Base-by-base conservation (phyloP, 1,140 invertebrate genomes). In the Homalodisca vitripennis region DNA sequence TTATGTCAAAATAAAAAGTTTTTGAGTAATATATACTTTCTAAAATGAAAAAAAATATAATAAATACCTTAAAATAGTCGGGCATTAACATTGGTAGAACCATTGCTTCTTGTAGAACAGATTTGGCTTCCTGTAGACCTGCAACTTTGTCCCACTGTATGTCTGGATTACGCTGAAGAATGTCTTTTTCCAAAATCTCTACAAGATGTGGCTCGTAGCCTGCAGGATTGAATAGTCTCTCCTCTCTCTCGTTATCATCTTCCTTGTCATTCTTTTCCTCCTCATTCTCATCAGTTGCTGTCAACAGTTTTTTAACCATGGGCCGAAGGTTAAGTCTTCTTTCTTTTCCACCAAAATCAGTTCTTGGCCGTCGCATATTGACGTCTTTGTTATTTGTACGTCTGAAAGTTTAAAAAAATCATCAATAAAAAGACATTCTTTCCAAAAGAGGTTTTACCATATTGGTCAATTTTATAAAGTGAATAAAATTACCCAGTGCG, bases 161-260 rank as follows among this genome's bases (percentile, higher is more conserved):
- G 75, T 84, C 82, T 0, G 86, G 84, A 77, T 88, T 84, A 72
- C 82, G 83, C 73, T 85, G 82, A 10, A 90, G 76, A 68, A 90
- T 88, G 72, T 88, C 87, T 71, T 85, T 77, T 77, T 89, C 88
- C 20, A 90, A 75, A 69, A 85, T 89, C 65, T 94, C 92, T 0
- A 94, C 90, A 17, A 95, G 79, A 77, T 92, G 90, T 60, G 86
- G 78, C 77, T 95, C 92, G 76, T 89, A 92, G 3, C 92, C 91
- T 17, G 84, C 78, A 0, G 88, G 81, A 71, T 91, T 87, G 78
- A 93, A 94, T 22, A 88, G 83, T 76, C 86, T 70, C 22, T 70
- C 66, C 0, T 71, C 72, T 1, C 31, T 26, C 6, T 65, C 64
- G 46, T 66, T 60, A 29, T 32, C 41, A 24, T 55, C 30, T 12